Base-by-base conservation (phyloP, 2,888 invertebrate genomes). In the Sarcophaga caerulescens region DNA sequence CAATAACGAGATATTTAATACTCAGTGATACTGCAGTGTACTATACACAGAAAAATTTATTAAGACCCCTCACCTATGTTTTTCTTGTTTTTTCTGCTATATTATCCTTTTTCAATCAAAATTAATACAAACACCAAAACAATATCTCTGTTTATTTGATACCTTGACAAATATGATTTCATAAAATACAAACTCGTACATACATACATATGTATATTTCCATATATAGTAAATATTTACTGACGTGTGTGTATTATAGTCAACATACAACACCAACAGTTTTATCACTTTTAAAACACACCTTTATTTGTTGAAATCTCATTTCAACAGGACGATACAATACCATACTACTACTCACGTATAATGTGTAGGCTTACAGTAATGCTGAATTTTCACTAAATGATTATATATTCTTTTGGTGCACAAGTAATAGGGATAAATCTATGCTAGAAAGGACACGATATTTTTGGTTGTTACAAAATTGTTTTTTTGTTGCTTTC, bases 281-380 rank as follows among this genome's bases (percentile, higher is more conserved):
- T 35, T 35, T 59, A 59, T 35, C 25, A 59, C n/a, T 70, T 25
- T 35, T 35, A 2, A 10, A 71, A 73, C 71, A 60, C 71, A 73
- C 71, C 71, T 73, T 73, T 73, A 60, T 73, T 73, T 73, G 59
- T 21, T 73, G n/a, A 71, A 71, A 45, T 45, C 23, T 52, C 10
- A 52, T 69, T 69, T 69, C 25, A 52, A 25, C 69, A 69, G 17
- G 52, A 69, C 23, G 17, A 19, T 21, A 60, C 10, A 21, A 5
- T 21, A 60, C 1, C 11, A 60, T 17, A 17, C 1, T 52, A 52
- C 52, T 12, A 52, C 14, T 12, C 17, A 52, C 4, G 52, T 52
- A 47, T 47, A 14, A 14, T 52, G 52, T 35, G 35, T 35, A 35
- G 52, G 52, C 12, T 1, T 47, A 47, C 47, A 47, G 25, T 25